Evolutionary conservation across 2,888 invertebrate genomes (phyloP), one percentile per base, ranked within the genome.

Genomic region (Caenorhabditis imperialis): DNA sequence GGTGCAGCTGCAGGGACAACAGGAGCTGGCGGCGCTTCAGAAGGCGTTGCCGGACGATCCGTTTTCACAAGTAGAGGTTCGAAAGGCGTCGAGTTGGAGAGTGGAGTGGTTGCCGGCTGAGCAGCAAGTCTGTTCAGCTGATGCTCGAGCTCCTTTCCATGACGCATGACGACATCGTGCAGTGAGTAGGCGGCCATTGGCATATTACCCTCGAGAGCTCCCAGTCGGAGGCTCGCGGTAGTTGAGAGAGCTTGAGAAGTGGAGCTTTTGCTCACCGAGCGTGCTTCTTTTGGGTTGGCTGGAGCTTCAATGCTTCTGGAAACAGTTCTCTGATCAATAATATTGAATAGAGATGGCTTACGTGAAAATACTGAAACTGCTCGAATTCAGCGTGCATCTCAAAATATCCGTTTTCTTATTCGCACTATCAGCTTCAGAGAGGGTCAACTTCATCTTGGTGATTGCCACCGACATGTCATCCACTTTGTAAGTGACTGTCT

Each of bases 161-260:
- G 85, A 33, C 82, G 61, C 71, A 88, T 75, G 92, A 99, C 96
- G 93, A 99, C 97, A 54, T 96, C 97, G 89, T 99, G 98, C 82
- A 99, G 90, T 7, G 94, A 96, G 0, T 97, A 96, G 0, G 98
- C 98, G 90, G 98, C 97, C 89, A 98, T 97, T 3, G 99, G 98
- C 87, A 99, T 95, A 89, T 97, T 96, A 61, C 97, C 93, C 30
- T 84, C 81, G 1, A 83, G 72, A 14, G 78, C 77, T 35, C 83
- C 83, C 0, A 83, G 53, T 8, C 50, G 37, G 42, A 82, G 42
- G 16, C 54, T 70, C 3, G 70, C 70, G n/a, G 42, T 63, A 4
- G 63, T 75, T 4, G 50, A 33, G 23, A 69, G 27, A 5, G 10
- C 14, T 23, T 42, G 18, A 0, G 22, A 33, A 1, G 10, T 12